Base-by-base conservation (phyloP, 2,888 invertebrate genomes). In the Tipula unca region DNA sequence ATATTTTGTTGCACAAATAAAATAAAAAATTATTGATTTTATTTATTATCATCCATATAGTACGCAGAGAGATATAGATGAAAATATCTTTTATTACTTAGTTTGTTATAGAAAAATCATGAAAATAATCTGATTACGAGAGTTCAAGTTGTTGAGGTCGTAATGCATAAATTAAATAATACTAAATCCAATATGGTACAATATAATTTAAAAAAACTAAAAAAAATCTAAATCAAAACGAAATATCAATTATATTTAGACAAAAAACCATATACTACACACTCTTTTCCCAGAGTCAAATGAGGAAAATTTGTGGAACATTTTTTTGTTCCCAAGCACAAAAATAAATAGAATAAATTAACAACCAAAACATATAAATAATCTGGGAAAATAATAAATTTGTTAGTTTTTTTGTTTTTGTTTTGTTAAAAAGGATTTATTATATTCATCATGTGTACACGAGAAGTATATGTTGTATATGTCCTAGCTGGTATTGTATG, bases 321-420 rank as follows among this genome's bases (percentile, higher is more conserved):
- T 13, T 13, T 25, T 69, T 69, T 10, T 20, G 25, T 69, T 69
- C 69, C 17, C 25, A 69, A 69, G 10, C 69, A 69, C 13, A 69
- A 69, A n/a, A n/a, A 69, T 69, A 69, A 69, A 69, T 25, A 69
- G 69, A 69, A 69, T 69, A 69, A 69, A 69, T 69, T 69, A 69
- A 20, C 69, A 69, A 69, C 25, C 69, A 69, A 69, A 69, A 13
- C 25, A 25, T 25, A 69, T 69, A 69, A 69, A 69, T 69, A 69
- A 69, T 69, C 69, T 69, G 69, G 69, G 25, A 69, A 69, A 69
- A 69, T 69, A 25, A 69, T 69, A 69, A 69, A 69, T 69, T 69
- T 69, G 32, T 17, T 17, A 69, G 25, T 25, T 69, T 69, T 48
- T 48, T 48, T 48, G 4, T 48, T 48, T 20, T 20, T 25, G 25